phyloP scores from a whole-genome alignment of 2,888 invertebrate genomes.

The Altica lythri region DNA sequence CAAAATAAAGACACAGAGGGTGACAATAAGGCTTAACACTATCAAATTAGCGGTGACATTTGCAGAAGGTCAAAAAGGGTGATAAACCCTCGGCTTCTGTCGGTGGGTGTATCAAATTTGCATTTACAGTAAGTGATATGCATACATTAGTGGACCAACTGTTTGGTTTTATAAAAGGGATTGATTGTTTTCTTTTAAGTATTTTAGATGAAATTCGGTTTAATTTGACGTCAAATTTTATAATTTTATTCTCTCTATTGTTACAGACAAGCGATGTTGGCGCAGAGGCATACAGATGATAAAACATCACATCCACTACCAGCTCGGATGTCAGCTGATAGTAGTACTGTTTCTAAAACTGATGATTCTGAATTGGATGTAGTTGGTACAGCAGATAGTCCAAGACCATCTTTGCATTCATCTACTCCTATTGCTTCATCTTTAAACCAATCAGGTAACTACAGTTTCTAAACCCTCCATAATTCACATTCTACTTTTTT shows the following conservation, averaged over 20 bases:
- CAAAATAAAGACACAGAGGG: constrained; percentile 47
- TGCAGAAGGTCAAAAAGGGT: constrained; percentile 50
- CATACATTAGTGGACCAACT: constrained; percentile 46
- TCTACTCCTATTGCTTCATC: constrained; percentile 50
- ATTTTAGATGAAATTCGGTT: too few species aligned
- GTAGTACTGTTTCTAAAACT: constrained; percentile 65
- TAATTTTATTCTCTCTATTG: constrained; percentile 45
- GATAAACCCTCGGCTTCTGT: constrained; percentile 17
- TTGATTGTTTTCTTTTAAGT: too few species aligned
- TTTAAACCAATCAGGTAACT: constrained; percentile 51
- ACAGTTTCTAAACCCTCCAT: too few species aligned
- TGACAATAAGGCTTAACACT: constrained; percentile 46
- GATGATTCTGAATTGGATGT: constrained; percentile 90
- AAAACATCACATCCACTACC: constrained; percentile 59
- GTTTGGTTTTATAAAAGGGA: constrained; percentile 25
- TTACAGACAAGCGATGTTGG: constrained; percentile 77
- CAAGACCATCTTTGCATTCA: constrained; percentile 66
- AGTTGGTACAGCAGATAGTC: constrained; percentile 84
- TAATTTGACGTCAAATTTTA: constrained; percentile 36
- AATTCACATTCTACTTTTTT: too few species aligned
- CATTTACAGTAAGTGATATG: constrained; percentile 56
- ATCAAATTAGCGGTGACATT: constrained; percentile 56
- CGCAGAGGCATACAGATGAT: constrained; percentile 62
- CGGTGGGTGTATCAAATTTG: constrained; percentile 43
- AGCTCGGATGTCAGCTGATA: constrained; percentile 58